Evolutionary conservation across 1,140 invertebrate species (phyloP), one percentile per base, ranked within the genome.

Genomic region (Subanguina moxae): DNA sequence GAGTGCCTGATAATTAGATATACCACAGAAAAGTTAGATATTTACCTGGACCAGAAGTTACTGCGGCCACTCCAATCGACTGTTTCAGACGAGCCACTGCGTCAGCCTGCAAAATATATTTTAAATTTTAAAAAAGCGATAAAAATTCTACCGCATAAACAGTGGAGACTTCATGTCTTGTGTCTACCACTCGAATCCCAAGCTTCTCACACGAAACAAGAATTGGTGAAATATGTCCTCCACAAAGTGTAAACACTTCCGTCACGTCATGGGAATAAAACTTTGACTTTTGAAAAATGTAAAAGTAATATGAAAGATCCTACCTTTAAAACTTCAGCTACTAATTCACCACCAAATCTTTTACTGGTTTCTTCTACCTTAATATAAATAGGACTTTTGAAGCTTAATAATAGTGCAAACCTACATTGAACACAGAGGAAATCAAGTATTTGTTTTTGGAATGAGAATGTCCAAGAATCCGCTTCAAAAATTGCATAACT

Each of bases 151-250:
- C 32, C 52, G 88, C 88, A 85, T 88, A 89, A 21, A 88, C 88
- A 23, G 87, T 84, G 28, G 85, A 87, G 1, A 85, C 87, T 84
- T 89, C 88, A 85, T 89, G 88, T 62, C 88, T 80, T 1, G 87
- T 88, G 78, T 89, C 88, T 63, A 89, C 83, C 32, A 89, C 84
- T 68, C 83, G 79, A 32, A 88, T 87, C 9, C 87, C 87, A 19
- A 83, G 67, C 68, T 86, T 87, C 75, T 89, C 87, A 66, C 85
- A 85, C 28, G 85, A 86, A n/a, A 87, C 87, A 21, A 89, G 73
- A 71, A 89, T 88, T 1, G 88, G 88, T 5, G 88, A 88, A 68
- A 89, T 88, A 75, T 89, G 88, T 7, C 88, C 88, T 38, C 88
- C 88, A 72, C 85, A 84, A 27, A 89, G 78, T 0, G 87, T 88